phyloP scores from a whole-genome alignment of 2,113 vertebrate genomes.

The cat (Felis catus) region F.catus_Fca126_mat1.0 CM031413.1:118782001-118782500 shows the following conservation, averaged over 20 bases:
- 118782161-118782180: neutral
- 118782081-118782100: conserved; percentile 14
- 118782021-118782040: neutral
- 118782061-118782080: neutral
- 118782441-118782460: conserved; percentile 46
- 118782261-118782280: too few species aligned
- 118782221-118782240: too few species aligned
- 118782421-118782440: neutral
- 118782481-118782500: too few species aligned
- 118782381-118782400: neutral
- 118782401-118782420: conserved; percentile 19
- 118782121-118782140: neutral
- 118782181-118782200: too few species aligned
- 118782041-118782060: neutral
- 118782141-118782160: neutral
- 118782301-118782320: too few species aligned
- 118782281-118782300: too few species aligned
- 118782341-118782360: too few species aligned
- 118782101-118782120: neutral
- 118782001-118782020: neutral
- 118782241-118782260: too few species aligned
- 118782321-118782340: too few species aligned
- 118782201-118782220: too few species aligned
- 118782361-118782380: too few species aligned
- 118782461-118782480: neutral